Conservation (phyloP, 2,797 vertebrate species). For the Pseudomugil gertrudae region DNA sequence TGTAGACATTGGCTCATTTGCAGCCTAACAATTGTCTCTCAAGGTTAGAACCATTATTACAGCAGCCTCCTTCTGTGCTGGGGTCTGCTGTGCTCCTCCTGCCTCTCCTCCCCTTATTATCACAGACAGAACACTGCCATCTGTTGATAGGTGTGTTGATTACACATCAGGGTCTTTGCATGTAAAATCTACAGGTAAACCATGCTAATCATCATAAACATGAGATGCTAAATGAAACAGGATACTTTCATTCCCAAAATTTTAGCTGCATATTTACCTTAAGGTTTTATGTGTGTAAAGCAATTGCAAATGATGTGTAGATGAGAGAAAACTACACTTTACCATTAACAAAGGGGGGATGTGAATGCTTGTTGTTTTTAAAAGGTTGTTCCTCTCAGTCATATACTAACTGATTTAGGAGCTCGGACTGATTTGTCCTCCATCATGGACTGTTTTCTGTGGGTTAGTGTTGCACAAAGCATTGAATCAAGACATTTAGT, state of each 20-base stretch:
- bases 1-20: conserved; percentile 45
- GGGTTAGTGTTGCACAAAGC: background rate
- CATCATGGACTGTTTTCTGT: too few relatives aligned
- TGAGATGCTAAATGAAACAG: too few relatives aligned
- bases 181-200: background rate
- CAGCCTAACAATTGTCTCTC: conserved; percentile 51
- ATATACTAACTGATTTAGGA: too few relatives aligned
- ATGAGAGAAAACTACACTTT: too few relatives aligned
- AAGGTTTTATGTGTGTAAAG: background rate
- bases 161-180: conserved; percentile 47
- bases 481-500: background rate
- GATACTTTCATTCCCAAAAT: background rate
- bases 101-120: conserved; percentile 54
- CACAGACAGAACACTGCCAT: conserved; percentile 81
- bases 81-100: conserved; percentile 35
- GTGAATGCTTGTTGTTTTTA: too few relatives aligned
- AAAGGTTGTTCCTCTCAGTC: too few relatives aligned
- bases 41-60: conserved; percentile 67
- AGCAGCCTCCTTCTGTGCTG: conserved; percentile 40
- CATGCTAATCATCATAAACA: too few relatives aligned
- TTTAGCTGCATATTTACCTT: background rate
- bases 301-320: too few relatives aligned
- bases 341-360: too few relatives aligned
- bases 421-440: too few relatives aligned
- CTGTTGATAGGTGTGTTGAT: conserved; percentile 73